Percentiles rank a stretch among this genome's conserved stretches.
Evolutionary conservation across 2,113 vertebrate genomes (phyloP).

Genomic region (Holacanthus passer): DNA sequence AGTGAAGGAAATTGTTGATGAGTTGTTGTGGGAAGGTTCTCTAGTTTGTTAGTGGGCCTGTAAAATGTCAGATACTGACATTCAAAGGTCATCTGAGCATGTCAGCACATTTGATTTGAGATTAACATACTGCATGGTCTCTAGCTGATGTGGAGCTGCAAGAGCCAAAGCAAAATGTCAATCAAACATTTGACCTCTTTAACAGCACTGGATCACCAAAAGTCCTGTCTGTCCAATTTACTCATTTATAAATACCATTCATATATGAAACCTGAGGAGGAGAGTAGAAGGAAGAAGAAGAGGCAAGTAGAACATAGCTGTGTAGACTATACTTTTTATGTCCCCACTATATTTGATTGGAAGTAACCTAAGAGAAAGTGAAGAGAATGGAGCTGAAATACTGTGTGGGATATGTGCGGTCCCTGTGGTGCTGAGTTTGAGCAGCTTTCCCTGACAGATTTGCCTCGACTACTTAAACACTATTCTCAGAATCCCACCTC

Average conservation of each 20-base stretch:
- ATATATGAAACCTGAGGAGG: neutral
- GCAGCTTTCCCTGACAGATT: constrained; percentile 55
- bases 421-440: constrained; percentile 34
- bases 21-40: constrained; percentile 49
- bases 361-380: neutral
- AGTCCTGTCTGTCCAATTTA: neutral
- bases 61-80: constrained; percentile 79
- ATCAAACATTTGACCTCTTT: constrained; percentile 35
- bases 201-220: constrained; percentile 4
- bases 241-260: neutral
- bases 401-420: constrained; percentile 1
- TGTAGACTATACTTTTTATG: neutral
- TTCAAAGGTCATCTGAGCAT: constrained; percentile 80
- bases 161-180: constrained; percentile 28
- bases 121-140: constrained; percentile 64
- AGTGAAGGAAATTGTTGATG: constrained; percentile 32
- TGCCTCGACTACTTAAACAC: constrained; percentile 48
- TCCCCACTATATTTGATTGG: neutral
- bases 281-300: neutral
- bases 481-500: constrained; percentile 29
- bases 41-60: constrained; percentile 60
- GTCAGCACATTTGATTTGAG: constrained; percentile 65
- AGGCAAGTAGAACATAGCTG: neutral
- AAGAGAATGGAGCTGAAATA: constrained; percentile 11
- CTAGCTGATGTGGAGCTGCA: constrained; percentile 27